These are phyloP conservation scores for Echinops telfairi DNA, from an alignment of 2,113 vertebrate genomes.

Conservation along the genomic window DNA sequence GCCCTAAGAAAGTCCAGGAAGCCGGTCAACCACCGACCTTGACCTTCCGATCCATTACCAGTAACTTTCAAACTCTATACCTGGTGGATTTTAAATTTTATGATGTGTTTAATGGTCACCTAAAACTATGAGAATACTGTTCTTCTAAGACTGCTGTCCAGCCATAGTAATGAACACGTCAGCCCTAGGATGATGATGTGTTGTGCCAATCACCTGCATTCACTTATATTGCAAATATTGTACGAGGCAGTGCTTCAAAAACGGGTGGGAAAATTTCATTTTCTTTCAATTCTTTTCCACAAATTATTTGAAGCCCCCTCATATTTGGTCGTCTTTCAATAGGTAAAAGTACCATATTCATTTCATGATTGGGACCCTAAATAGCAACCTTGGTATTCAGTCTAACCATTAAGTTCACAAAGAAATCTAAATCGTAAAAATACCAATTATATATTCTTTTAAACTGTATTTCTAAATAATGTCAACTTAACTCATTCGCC, in stretches of 20 bases:
- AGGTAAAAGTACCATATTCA: conserved; percentile 9
- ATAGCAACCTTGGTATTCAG: not conserved
- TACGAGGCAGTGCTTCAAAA: no score
- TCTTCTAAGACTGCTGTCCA: not conserved
- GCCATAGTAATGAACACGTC: not conserved
- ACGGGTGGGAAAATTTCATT: no score
- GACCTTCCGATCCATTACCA: not conserved
- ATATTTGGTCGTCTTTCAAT: conserved; percentile 13
- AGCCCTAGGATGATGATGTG: not conserved
- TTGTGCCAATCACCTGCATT: not conserved
- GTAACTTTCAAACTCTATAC: not conserved
- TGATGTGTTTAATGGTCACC: not conserved
- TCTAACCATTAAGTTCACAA: not conserved
- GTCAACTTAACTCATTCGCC: not conserved
- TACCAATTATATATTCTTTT: conserved; percentile 35
- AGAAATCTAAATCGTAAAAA: conserved; percentile 12
- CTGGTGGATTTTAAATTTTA: not conserved
- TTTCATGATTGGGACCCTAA: not conserved
- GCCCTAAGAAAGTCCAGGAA: not conserved
- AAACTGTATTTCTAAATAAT: conserved; percentile 34
- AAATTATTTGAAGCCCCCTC: no score
- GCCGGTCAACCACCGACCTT: not conserved
- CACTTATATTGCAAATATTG: not conserved
- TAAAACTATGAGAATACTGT: conserved; percentile 10
- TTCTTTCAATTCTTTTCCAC: no score